Evolutionary conservation across 2,113 vertebrate species (phyloP).

Genomic region (Chionomys nivalis): DNA sequence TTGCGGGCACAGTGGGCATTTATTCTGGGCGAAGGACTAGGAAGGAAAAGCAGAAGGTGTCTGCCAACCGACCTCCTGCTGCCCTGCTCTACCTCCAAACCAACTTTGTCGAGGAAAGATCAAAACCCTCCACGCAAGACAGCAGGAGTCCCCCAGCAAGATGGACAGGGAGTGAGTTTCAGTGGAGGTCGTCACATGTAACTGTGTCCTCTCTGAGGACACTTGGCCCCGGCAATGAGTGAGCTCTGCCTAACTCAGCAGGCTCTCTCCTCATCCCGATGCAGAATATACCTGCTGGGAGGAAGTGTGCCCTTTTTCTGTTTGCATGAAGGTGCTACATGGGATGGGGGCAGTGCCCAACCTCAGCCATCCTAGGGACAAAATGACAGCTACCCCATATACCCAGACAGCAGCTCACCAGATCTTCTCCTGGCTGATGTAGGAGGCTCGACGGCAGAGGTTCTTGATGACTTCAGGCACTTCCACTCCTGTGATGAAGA

Average conservation of each 20-base stretch:
- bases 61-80: not conserved
- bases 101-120: not conserved
- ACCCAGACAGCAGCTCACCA: slow-evolving; percentile 53
- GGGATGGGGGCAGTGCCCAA: not conserved
- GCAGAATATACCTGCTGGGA: not conserved
- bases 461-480: slow-evolving; percentile 86
- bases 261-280: not conserved
- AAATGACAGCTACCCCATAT: not conserved
- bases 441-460: slow-evolving; percentile 89
- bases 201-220: not conserved
- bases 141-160: not conserved
- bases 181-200: not conserved
- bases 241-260: not conserved
- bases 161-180: not conserved
- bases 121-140: not conserved
- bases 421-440: slow-evolving; percentile 79
- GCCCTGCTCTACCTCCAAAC: not conserved
- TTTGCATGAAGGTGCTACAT: not conserved
- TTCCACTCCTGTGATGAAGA: slow-evolving; percentile 88
- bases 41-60: not conserved
- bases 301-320: not conserved
- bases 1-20: slow-evolving; percentile 21
- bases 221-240: not conserved
- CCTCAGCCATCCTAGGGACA: not conserved
- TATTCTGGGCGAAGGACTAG: slow-evolving; percentile 68